A percentile compares a stretch with the other conserved stretches of the same genome.
phyloP scores from a whole-genome alignment of 2,888 invertebrate species.

The Leucozona laternaria region DNA sequence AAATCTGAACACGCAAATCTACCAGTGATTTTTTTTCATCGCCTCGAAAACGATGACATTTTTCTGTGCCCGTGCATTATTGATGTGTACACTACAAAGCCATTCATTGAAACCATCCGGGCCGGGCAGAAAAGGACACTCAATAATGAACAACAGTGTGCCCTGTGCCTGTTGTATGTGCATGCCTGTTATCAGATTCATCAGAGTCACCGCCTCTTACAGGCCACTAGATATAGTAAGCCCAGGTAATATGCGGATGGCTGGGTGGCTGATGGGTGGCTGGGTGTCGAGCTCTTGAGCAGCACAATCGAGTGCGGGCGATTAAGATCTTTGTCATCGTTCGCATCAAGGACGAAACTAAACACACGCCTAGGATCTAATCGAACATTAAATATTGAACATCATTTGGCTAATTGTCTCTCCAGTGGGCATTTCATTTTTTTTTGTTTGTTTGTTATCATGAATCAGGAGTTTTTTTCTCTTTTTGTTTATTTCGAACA shows the following conservation, averaged over 20 bases:
- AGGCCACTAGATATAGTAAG: conserved; percentile 5
- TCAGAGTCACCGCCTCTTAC: conserved; percentile 66
- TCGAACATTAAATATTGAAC: conserved; percentile 84
- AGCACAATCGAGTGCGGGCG: conserved; percentile 62
- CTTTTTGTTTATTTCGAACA: conserved; percentile 15
- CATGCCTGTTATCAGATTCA: conserved; percentile 70
- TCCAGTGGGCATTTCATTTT: conserved; percentile 76
- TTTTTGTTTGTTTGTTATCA: conserved; percentile 60
- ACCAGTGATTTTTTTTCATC: conserved; percentile 72
- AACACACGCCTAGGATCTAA: conserved; percentile 79
- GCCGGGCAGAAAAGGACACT: conserved; percentile 53
- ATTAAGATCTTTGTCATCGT: conserved; percentile 74
- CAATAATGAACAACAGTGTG: conserved; percentile 29
- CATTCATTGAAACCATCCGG: conserved; percentile 74
- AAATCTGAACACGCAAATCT: conserved; percentile 75
- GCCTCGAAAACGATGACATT: conserved; percentile 71
- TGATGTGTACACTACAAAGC: conserved; percentile 73
- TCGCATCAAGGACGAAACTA: conserved; percentile 79
- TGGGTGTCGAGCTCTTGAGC: neutral
- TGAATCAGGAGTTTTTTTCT: conserved; percentile 48
- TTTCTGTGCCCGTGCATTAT: conserved; percentile 65
- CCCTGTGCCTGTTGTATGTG: too few species aligned
- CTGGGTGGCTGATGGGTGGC: neutral
- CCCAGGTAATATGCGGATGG: conserved; percentile 6
- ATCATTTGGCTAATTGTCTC: conserved; percentile 83